A percentile compares a stretch with the other conserved stretches of the same genome.
Evolutionary conservation across 1,140 invertebrate genomes (phyloP).

Genomic region (Caerostris darwini): DNA sequence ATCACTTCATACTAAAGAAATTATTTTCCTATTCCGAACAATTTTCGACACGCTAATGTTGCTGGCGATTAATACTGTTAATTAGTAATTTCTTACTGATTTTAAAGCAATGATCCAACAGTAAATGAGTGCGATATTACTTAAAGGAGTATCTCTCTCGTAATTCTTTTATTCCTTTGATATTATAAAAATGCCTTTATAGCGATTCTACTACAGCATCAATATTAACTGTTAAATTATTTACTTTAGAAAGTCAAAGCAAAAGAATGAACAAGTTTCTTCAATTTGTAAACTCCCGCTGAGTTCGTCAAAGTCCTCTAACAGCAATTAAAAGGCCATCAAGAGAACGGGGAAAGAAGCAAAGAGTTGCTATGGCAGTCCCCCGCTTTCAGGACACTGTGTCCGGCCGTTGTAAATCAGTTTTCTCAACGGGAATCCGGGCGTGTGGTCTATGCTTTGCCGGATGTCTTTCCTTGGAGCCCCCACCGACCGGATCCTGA

Average conservation of each 20-base stretch:
- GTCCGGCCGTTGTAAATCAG: constrained; percentile 62
- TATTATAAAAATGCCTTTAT: not conserved
- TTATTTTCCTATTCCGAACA: not conserved
- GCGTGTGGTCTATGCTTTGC: not conserved
- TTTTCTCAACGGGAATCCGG: constrained; percentile 54
- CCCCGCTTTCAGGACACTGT: not conserved
- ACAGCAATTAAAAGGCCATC: constrained; percentile 38
- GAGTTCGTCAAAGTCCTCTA: not conserved
- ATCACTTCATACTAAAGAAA: not conserved
- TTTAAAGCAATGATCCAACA: not conserved
- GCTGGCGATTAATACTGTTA: not conserved
- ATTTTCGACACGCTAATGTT: not conserved
- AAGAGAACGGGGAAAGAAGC: not conserved
- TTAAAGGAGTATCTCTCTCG: not conserved
- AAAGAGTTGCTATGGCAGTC: constrained; percentile 1
- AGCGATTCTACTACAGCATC: not conserved
- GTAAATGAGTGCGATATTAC: not conserved
- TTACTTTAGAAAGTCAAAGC: not conserved
- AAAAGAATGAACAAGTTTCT: not conserved
- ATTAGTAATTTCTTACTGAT: not conserved
- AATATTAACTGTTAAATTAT: not conserved
- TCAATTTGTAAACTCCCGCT: not conserved
- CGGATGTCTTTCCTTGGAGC: constrained; percentile 44
- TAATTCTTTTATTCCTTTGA: not conserved
- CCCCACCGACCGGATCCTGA: constrained; percentile 46